A percentile compares a stretch with the other conserved stretches of the same genome.
phyloP scores from a whole-genome alignment of 2,797 vertebrate genomes.

The Lagorchestes hirsutus region DNA sequence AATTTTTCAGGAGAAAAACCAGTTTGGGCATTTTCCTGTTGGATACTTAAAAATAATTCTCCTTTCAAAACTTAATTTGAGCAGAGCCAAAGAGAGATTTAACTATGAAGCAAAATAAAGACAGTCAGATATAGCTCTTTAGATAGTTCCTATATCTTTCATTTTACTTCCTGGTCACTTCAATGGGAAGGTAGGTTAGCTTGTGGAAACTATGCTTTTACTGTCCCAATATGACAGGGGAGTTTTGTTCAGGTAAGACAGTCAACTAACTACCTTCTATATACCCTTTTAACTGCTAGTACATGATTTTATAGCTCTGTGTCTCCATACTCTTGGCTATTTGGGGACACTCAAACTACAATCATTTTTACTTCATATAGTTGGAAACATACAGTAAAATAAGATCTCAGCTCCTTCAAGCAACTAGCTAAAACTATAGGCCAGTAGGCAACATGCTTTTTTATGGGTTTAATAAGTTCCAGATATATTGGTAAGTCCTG shows the following conservation, averaged over 20 bases:
- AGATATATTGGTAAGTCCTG: too few relatives aligned
- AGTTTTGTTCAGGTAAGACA: not conserved
- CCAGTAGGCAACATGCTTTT: too few relatives aligned
- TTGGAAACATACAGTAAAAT: not conserved
- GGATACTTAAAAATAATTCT: constrained; percentile 32
- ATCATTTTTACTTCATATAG: not conserved
- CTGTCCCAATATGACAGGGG: not conserved
- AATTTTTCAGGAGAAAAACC: not conserved
- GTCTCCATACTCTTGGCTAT: not conserved
- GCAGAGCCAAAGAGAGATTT: not conserved
- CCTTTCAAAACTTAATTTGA: not conserved
- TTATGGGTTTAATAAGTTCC: too few relatives aligned
- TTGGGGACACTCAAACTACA: not conserved
- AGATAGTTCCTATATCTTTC: not conserved
- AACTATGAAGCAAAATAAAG: not conserved
- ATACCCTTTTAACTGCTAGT: not conserved
- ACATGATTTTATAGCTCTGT: not conserved
- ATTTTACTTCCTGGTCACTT: not conserved
- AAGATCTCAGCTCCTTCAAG: too few relatives aligned
- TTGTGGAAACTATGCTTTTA: not conserved
- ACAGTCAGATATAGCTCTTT: not conserved
- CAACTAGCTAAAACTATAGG: too few relatives aligned
- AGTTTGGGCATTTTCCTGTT: not conserved
- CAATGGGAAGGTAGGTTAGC: not conserved
- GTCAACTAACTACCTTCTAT: not conserved